These are phyloP conservation scores for Sus cebifrons DNA, from an alignment of 2,797 vertebrate genomes.

Conservation along the genomic window DNA sequence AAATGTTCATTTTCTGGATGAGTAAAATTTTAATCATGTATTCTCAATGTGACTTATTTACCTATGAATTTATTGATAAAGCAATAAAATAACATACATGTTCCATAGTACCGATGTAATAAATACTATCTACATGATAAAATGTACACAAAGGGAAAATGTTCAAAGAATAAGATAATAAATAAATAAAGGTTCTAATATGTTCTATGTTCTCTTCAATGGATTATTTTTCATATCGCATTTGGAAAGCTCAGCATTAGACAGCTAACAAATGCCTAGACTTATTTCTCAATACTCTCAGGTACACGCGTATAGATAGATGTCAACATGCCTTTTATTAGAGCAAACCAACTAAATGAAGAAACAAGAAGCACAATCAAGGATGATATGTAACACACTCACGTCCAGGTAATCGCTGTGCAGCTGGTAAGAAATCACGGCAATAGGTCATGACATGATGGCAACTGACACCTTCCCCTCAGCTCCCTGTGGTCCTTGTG, in stretches of 20 bases:
- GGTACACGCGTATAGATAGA: not conserved
- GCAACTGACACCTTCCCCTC: not conserved
- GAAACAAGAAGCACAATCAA: not conserved
- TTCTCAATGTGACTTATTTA: conserved; percentile 2
- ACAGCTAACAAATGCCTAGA: not conserved
- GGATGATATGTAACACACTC: not conserved
- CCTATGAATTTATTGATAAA: not conserved
- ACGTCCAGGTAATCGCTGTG: no score
- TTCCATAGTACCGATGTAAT: not conserved
- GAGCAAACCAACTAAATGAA: not conserved
- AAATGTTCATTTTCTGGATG: conserved; percentile 10
- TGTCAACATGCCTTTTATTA: not conserved
- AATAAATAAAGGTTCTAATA: not conserved
- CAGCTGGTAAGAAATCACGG: not conserved
- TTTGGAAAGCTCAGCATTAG: not conserved
- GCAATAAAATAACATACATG: not conserved
- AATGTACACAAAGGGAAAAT: not conserved
- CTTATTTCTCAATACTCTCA: not conserved
- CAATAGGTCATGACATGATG: not conserved
- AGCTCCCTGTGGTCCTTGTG: not conserved
- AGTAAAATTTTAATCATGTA: not conserved
- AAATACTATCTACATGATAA: not conserved
- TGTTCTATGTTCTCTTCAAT: not conserved
- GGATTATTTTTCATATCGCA: not conserved
- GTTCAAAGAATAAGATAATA: not conserved